Conservation (phyloP, 2,888 invertebrate genomes). For the Apomyelois bistriatella region DNA sequence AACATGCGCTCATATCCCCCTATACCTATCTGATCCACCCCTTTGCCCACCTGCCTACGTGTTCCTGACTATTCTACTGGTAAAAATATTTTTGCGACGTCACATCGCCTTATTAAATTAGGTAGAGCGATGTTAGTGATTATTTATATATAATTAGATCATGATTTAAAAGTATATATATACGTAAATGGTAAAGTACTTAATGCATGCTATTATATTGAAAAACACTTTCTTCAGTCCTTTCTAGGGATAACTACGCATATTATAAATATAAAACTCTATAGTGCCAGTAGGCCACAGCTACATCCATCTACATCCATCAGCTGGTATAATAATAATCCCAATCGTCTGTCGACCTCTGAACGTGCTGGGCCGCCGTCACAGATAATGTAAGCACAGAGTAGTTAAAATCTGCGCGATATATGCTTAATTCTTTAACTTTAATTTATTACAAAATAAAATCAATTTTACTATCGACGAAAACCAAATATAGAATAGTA, state of each 20-base stretch:
- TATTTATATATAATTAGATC: no score
- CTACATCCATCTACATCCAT: background rate
- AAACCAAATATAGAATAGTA: no score
- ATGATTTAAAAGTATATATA: no score
- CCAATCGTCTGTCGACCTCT: conserved; percentile 4
- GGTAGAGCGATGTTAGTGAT: no score
- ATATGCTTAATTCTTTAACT: no score
- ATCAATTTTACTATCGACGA: no score
- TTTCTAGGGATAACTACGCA: no score
- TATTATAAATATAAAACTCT: background rate
- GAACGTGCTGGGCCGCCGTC: background rate
- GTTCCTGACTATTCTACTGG: background rate
- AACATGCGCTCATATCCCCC: conserved; percentile 60
- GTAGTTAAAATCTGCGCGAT: background rate
- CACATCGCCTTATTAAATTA: no score
- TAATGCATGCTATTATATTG: no score
- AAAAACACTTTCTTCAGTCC: no score
- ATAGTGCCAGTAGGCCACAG: conserved; percentile 5
- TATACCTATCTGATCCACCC: conserved; percentile 47
- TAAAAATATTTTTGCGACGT: background rate
- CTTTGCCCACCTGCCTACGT: conserved; percentile 36
- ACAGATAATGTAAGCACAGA: background rate
- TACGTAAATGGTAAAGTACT: no score
- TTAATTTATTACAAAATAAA: no score
- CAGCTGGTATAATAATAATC: conserved; percentile 1